Percentiles rank a stretch among this genome's conserved stretches.
Evolutionary conservation across 2,888 invertebrate genomes (phyloP).

Genomic region (Troglohyphantes excavatus): DNA sequence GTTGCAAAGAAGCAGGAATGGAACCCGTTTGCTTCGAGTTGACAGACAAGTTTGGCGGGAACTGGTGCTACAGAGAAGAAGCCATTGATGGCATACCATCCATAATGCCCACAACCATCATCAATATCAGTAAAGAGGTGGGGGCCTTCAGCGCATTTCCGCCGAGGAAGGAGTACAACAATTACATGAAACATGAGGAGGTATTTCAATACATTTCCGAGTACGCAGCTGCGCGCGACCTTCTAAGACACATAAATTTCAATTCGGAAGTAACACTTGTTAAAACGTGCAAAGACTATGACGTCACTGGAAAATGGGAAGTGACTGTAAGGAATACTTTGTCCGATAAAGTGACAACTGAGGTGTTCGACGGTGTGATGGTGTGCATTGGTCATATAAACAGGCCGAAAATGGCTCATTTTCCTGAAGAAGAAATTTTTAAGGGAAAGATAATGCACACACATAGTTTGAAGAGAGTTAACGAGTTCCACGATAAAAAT

Average conservation of each 20-base stretch:
- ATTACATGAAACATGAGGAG: slow-evolving; percentile 83
- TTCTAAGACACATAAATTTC: slow-evolving; percentile 78
- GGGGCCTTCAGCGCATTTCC: slow-evolving; percentile 83
- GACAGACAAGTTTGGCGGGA: slow-evolving; percentile 81
- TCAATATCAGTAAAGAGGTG: slow-evolving; percentile 83
- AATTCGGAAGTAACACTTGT: slow-evolving; percentile 80
- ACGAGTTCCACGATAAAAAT: slow-evolving; percentile 80
- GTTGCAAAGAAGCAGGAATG: slow-evolving; percentile 82
- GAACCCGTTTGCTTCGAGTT: slow-evolving; percentile 82
- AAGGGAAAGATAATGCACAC: slow-evolving; percentile 80
- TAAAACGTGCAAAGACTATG: slow-evolving; percentile 48
- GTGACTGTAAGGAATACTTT: slow-evolving; percentile 36
- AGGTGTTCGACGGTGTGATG: slow-evolving; percentile 83
- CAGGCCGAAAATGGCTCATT: slow-evolving; percentile 82
- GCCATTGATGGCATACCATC: slow-evolving; percentile 80
- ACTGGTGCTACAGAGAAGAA: slow-evolving; percentile 81
- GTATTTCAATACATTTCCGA: slow-evolving; percentile 82
- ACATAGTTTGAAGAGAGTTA: slow-evolving; percentile 79
- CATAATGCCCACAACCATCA: slow-evolving; percentile 82
- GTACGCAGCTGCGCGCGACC: slow-evolving; percentile 79
- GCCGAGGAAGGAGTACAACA: slow-evolving; percentile 82
- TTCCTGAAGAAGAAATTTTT: slow-evolving; percentile 82
- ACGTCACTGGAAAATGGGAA: slow-evolving; percentile 78
- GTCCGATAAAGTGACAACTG: not conserved
- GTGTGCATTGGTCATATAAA: slow-evolving; percentile 84